Evolutionary conservation across 2,113 vertebrate genomes (phyloP).

Genomic region (Tupaia chinensis): DNA sequence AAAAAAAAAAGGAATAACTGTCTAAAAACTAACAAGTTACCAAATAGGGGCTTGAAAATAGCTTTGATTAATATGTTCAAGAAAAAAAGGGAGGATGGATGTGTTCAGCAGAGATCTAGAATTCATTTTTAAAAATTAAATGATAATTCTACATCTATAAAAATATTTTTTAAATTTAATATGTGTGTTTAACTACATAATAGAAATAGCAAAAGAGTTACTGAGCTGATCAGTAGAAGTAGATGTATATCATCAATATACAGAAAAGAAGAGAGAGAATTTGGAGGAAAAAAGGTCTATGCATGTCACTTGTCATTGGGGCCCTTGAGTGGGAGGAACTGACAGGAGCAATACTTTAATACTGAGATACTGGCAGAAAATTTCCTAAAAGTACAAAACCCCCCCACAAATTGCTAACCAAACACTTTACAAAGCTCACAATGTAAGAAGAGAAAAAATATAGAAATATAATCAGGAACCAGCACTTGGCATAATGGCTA

Average conservation of each 20-base stretch:
- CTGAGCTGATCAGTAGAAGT: background rate
- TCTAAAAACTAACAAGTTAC: background rate
- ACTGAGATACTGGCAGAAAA: background rate
- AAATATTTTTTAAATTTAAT: background rate
- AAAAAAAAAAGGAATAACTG: background rate
- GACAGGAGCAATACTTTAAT: background rate
- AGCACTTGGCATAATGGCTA: no score
- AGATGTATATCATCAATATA: background rate
- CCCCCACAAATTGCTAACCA: background rate
- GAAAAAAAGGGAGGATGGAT: background rate
- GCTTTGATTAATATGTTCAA: background rate
- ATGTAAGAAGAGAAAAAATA: background rate
- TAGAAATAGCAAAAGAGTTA: background rate
- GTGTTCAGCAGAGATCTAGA: background rate
- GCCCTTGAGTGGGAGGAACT: background rate
- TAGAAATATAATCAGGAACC: no score
- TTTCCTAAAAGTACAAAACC: background rate
- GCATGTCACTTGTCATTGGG: background rate
- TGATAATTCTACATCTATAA: background rate
- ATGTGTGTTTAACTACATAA: background rate
- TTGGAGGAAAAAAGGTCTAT: background rate
- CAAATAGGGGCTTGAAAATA: background rate
- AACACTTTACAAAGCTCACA: background rate
- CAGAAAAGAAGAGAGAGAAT: background rate
- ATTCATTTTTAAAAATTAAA: background rate